These are phyloP conservation scores for Gortyna flavago DNA, from an alignment of 2,888 invertebrate species.

Conservation along the genomic window DNA sequence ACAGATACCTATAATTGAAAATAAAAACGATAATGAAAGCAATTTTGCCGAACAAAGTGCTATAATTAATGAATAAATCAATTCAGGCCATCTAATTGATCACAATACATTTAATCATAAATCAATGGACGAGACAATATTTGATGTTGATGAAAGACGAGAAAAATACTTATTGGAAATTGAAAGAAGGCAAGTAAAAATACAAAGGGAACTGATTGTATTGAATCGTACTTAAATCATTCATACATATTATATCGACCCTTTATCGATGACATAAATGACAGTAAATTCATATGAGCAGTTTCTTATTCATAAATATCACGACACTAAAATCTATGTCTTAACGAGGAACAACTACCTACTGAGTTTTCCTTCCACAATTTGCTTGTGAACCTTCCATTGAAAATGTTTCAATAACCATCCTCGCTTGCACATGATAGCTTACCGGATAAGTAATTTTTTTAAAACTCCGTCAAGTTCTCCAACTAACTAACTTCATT, in stretches of 20 bases:
- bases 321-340: not conserved
- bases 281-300: not conserved
- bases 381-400: not conserved
- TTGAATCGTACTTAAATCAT: not conserved
- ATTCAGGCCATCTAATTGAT: constrained; percentile 27
- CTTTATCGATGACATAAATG: not conserved
- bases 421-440: not conserved
- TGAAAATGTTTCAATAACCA: constrained; percentile 24
- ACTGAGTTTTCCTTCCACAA: not conserved
- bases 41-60: constrained; percentile 20
- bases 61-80: constrained; percentile 37
- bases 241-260: not conserved
- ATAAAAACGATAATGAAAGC: constrained; percentile 13
- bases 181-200: not conserved
- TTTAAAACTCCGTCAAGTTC: constrained; percentile 20
- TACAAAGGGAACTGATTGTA: not conserved
- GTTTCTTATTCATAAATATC: not conserved
- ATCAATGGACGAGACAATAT: not conserved
- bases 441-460: constrained; percentile 16
- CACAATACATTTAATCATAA: constrained; percentile 41
- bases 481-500: constrained; percentile 29
- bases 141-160: constrained; percentile 8
- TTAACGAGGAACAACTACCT: not conserved
- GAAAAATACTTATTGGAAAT: not conserved
- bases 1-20: constrained; percentile 8